These are phyloP conservation scores for Hartigia nigra DNA, from an alignment of 2,888 invertebrate genomes.

Conservation along the genomic window DNA sequence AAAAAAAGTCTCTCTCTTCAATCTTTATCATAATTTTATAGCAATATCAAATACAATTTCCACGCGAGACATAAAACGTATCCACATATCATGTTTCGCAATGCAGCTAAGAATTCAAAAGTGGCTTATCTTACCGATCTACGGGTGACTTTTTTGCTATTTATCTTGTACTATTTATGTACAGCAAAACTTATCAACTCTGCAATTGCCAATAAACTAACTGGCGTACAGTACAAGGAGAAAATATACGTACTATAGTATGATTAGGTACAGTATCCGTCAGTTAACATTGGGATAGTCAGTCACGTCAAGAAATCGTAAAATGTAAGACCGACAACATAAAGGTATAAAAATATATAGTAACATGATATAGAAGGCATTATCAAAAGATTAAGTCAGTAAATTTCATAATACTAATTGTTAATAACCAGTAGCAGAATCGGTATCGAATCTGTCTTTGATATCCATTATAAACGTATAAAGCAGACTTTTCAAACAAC, in stretches of 20 bases:
- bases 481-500: background rate
- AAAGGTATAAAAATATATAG: background rate
- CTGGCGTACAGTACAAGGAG: background rate
- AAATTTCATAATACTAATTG: background rate
- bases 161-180: background rate
- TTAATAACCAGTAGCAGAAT: background rate
- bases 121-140: background rate
- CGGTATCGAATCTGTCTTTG: background rate
- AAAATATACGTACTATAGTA: background rate
- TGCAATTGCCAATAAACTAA: background rate
- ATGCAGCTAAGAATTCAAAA: background rate
- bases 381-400: background rate
- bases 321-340: background rate
- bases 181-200: background rate
- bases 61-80: background rate
- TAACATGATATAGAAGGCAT: no score
- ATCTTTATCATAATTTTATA: no score
- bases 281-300: no score
- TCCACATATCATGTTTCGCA: background rate
- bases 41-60: background rate
- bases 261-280: no score
- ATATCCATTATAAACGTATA: background rate
- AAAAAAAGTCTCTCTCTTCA: no score
- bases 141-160: background rate
- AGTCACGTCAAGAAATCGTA: background rate